Evolutionary conservation across 1,140 invertebrate species (phyloP), one percentile per base, ranked within the genome.

Genomic region (Neoseiulus cucumeris): DNA sequence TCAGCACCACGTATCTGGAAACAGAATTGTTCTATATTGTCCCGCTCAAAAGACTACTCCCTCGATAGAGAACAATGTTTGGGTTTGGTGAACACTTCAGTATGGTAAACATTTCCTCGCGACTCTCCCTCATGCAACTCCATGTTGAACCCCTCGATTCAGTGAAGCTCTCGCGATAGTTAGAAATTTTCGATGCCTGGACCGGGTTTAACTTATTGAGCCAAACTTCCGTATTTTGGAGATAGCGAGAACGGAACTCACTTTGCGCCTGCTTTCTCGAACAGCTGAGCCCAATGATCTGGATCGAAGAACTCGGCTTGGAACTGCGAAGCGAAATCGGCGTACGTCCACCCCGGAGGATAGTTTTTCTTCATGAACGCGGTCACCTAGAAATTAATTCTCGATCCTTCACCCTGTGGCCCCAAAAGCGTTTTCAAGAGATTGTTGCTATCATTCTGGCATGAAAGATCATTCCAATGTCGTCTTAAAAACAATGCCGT

Each of bases 1-100:
- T 94, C 1, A 95, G 72, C 1, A 95, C 87, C 7, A 94, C 80
- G 73, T 94, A 89, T 74, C 85, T 87, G 67, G 33, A 78, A 68
- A 51, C 33, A 9, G 33, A 39, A 6, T 39, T 39, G 4, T 39
- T 39, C 33, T 39, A 39, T 9, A 39, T 39, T n/a, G n/a, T n/a
- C n/a, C n/a, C n/a, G n/a, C n/a, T n/a, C n/a, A n/a, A n/a, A n/a
- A n/a, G n/a, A n/a, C n/a, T n/a, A n/a, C n/a, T n/a, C n/a, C n/a
- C n/a, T n/a, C n/a, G n/a, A n/a, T n/a, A n/a, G n/a, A n/a, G n/a
- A n/a, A n/a, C n/a, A n/a, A n/a, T n/a, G n/a, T n/a, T n/a, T n/a
- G n/a, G n/a, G n/a, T n/a, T n/a, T n/a, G n/a, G n/a, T n/a, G n/a
- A n/a, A n/a, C n/a, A n/a, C n/a, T n/a, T n/a, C n/a, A 59, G n/a